phyloP scores from a whole-genome alignment of 2,797 vertebrate species.

The Esox lucius region DNA sequence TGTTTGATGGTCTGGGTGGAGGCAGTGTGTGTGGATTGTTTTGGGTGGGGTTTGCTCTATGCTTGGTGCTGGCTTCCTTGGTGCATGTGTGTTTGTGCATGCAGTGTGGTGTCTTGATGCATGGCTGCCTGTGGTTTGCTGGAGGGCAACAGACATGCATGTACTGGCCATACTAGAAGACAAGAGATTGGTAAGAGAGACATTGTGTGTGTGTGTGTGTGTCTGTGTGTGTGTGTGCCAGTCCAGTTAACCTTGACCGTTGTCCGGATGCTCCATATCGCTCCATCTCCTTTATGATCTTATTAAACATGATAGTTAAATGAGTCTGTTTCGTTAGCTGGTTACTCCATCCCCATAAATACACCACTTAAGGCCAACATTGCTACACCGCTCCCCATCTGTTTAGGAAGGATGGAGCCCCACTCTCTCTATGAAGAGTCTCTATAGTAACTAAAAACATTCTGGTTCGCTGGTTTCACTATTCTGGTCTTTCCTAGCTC shows the following conservation, averaged over 20 bases:
- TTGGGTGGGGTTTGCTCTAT: neutral
- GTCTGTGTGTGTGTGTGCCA: constrained; percentile 34
- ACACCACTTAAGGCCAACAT: neutral
- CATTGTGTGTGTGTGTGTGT: neutral
- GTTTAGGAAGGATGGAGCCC: neutral
- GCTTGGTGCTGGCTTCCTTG: neutral
- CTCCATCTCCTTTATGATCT: constrained; percentile 57
- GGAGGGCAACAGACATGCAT: constrained; percentile 53
- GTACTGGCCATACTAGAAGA: constrained; percentile 19
- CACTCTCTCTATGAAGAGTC: neutral
- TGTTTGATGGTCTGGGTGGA: constrained; percentile 16
- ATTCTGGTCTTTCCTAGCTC: neutral
- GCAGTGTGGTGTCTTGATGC: constrained; percentile 47
- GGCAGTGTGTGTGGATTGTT: neutral
- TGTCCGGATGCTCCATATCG: constrained; percentile 59
- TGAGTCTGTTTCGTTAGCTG: constrained; percentile 56
- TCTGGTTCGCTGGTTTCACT: neutral
- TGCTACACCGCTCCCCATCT: neutral
- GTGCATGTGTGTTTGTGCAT: constrained; percentile 31
- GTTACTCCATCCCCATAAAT: constrained; percentile 49
- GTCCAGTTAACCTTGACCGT: constrained; percentile 64
- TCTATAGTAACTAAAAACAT: neutral
- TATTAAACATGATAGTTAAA: constrained; percentile 60
- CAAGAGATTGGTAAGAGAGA: neutral
- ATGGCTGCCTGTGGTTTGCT: constrained; percentile 58